Evolutionary conservation across 2,113 vertebrate species (phyloP).

Genomic region (Orcinus orca): DNA sequence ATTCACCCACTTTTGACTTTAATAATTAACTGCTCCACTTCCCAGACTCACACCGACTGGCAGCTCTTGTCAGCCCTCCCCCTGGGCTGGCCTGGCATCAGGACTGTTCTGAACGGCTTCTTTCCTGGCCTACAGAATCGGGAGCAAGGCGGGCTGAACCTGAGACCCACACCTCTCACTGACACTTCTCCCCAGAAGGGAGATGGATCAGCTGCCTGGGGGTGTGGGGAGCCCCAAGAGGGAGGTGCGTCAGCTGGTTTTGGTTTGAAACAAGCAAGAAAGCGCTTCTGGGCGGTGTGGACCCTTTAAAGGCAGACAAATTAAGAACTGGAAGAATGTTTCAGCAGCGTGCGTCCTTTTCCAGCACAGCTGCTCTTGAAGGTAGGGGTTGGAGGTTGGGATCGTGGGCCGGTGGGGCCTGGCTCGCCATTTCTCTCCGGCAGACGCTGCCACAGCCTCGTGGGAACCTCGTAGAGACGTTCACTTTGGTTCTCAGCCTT

Average conservation of each 20-base stretch:
- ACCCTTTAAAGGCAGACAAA: background rate
- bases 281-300: too few relatives aligned
- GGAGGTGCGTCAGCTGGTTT: background rate
- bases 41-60: background rate
- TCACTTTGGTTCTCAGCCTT: background rate
- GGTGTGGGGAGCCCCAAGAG: background rate
- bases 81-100: background rate
- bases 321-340: background rate
- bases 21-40: slow-evolving; percentile 36
- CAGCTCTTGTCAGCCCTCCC: background rate
- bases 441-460: background rate
- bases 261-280: background rate
- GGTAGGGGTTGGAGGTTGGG: background rate
- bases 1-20: background rate
- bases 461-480: background rate
- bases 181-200: background rate
- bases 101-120: slow-evolving; percentile 13
- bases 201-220: background rate
- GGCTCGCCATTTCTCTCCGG: background rate
- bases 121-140: background rate
- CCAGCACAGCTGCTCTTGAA: background rate
- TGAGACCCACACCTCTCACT: background rate
- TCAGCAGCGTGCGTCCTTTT: background rate
- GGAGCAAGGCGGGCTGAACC: background rate
- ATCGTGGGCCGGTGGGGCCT: background rate